Evolutionary conservation across 2,888 invertebrate species (phyloP).

Genomic region (Trachelus tabidus): DNA sequence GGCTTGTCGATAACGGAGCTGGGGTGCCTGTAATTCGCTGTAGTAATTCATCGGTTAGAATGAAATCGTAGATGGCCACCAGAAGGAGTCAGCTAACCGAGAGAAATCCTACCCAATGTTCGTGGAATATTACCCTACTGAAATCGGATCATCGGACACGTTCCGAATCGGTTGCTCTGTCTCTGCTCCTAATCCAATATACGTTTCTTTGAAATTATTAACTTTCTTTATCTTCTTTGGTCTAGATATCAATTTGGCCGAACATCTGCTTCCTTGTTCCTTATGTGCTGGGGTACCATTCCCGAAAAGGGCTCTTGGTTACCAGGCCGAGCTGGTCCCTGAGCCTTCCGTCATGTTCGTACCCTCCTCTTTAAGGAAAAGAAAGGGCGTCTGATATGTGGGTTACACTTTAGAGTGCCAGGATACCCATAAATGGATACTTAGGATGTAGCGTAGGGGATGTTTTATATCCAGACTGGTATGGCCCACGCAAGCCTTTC

Average conservation of each 20-base stretch:
- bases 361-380: background rate
- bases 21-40: background rate
- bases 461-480: slow-evolving; percentile 6
- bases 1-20: background rate
- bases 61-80: background rate
- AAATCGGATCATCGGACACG: background rate
- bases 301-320: background rate
- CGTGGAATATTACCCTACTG: background rate
- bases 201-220: background rate
- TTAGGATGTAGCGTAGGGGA: background rate
- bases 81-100: background rate
- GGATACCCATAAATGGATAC: slow-evolving; percentile 4
- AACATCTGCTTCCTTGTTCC: background rate
- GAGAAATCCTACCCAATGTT: background rate
- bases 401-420: slow-evolving; percentile 4
- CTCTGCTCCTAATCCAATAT: background rate
- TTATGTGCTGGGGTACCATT: background rate
- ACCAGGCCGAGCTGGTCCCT: background rate
- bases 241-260: background rate
- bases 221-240: background rate
- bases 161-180: background rate
- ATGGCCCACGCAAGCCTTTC: background rate
- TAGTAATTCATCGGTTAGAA: background rate
- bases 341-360: background rate
- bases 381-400: background rate